Base-by-base conservation (phyloP, 2,113 vertebrate species). In the Bostrychus sinensis region DNA sequence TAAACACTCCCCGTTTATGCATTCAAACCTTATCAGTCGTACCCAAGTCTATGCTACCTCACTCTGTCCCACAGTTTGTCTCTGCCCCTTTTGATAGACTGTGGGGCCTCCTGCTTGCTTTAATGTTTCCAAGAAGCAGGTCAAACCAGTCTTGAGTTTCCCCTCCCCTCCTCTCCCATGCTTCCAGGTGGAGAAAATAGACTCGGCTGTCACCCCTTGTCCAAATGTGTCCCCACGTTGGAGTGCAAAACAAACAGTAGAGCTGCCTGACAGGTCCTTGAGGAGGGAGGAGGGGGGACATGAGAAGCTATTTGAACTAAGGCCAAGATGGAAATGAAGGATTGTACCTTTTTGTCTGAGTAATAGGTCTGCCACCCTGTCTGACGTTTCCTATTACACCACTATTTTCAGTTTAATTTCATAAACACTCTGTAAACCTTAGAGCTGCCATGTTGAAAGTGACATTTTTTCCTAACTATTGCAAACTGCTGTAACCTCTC, bases 141-240 rank as follows among this genome's bases (percentile, higher is more conserved):
- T 70, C 85, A 89, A 87, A 80, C 72, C 75, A 76, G 86, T 86
- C 81, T 91, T 89, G 86, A 86, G 86, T 92, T 92, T 86, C 88
- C 25, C 73, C 84, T 71, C 70, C 73, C 62, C 64, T 83, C 69
- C 59, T 58, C 68, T 77, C 25, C 72, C 70, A 71, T 80, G 80
- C 82, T 83, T 85, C 77, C 85, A 86, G 84, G 87, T 88, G 88
- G 81, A 88, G 84, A 91, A 91, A 91, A 89, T 90, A 91, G 88
- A 87, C 86, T 75, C 74, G 8, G 82, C 87, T 75, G 83, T 82
- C 78, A 38, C 81, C 78, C 84, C 79, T n/a, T 73, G 72, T 87
- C 84, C 82, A 87, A 88, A 88, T 89, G 68, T 78, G 75, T 88
- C 85, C 71, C 78, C 78, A 70, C 63, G 55, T 56, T 64, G 76